phyloP scores from a whole-genome alignment of 2,113 vertebrate species.

The Perca schrenkii region DNA sequence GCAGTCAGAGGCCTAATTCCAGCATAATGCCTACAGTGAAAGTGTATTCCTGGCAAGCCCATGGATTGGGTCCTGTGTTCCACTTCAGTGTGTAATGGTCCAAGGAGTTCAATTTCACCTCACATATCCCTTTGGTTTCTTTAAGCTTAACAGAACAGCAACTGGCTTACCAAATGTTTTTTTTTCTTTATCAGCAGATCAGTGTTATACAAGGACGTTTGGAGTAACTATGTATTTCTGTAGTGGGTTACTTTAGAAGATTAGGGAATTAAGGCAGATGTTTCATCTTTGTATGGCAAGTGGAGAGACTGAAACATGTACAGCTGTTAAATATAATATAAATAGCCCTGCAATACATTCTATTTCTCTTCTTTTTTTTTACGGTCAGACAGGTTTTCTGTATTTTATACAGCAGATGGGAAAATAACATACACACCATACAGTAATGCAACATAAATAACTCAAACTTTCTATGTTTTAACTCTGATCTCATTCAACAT shows the following conservation, averaged over 20 bases:
- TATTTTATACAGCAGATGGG: neutral
- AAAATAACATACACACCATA: neutral
- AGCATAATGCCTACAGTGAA: conserved; percentile 65
- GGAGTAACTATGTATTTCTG: conserved; percentile 5
- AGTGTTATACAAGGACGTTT: conserved; percentile 2
- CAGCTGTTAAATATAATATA: neutral
- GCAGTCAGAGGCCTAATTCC: conserved; percentile 75
- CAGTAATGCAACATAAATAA: neutral
- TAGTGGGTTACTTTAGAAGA: neutral
- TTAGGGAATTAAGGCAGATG: neutral
- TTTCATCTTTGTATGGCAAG: neutral
- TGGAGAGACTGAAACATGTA: neutral
- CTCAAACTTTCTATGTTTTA: too few relatives aligned
- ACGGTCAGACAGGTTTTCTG: neutral
- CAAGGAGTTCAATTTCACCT: conserved; percentile 67
- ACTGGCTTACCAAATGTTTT: conserved; percentile 47
- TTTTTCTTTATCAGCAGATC: conserved; percentile 55
- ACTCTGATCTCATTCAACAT: too few relatives aligned
- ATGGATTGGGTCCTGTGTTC: conserved; percentile 50
- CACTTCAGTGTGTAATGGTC: conserved; percentile 71
- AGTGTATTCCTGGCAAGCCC: conserved; percentile 57
- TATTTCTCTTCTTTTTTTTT: too few relatives aligned
- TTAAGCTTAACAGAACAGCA: conserved; percentile 32
- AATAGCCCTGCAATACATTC: neutral
- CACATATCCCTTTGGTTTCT: conserved; percentile 50